phyloP scores from a whole-genome alignment of 2,113 vertebrate genomes.

The Chamaea fasciata region DNA sequence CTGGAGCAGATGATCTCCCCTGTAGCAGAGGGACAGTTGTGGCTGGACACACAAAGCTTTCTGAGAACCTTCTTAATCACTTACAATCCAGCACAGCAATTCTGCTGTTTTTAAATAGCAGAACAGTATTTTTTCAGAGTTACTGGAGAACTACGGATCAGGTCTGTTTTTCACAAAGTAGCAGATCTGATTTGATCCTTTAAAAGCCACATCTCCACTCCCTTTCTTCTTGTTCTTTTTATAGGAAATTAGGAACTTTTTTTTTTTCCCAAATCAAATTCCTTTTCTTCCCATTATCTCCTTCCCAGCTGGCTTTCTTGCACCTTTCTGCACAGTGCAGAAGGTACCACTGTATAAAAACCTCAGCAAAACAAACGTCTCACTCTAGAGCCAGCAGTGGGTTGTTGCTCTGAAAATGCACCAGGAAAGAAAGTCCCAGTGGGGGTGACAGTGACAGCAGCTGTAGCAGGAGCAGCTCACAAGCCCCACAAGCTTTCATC shows the following conservation, averaged over 20 bases:
- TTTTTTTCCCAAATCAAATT: background rate
- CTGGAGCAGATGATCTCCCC: accelerated
- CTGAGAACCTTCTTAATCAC: background rate
- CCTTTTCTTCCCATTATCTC: background rate
- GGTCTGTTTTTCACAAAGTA: background rate
- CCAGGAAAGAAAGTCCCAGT: background rate
- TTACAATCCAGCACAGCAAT: background rate
- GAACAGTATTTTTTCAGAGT: background rate
- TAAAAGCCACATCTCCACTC: background rate
- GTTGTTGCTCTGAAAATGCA: background rate
- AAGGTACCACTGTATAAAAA: background rate
- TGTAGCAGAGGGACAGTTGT: accelerated
- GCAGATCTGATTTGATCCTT: background rate
- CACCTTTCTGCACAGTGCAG: background rate
- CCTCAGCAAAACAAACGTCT: background rate
- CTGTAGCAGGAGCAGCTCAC: background rate
- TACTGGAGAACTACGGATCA: background rate
- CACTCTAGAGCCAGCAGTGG: background rate
- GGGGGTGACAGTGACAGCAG: background rate
- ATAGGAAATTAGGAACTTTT: background rate
- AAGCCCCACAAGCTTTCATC: background rate
- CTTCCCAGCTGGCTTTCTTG: background rate
- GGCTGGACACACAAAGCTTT: background rate
- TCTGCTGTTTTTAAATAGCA: background rate
- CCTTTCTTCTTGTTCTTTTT: background rate